Conservation (phyloP, 2,888 invertebrate species). For the Macaria liturata region DNA sequence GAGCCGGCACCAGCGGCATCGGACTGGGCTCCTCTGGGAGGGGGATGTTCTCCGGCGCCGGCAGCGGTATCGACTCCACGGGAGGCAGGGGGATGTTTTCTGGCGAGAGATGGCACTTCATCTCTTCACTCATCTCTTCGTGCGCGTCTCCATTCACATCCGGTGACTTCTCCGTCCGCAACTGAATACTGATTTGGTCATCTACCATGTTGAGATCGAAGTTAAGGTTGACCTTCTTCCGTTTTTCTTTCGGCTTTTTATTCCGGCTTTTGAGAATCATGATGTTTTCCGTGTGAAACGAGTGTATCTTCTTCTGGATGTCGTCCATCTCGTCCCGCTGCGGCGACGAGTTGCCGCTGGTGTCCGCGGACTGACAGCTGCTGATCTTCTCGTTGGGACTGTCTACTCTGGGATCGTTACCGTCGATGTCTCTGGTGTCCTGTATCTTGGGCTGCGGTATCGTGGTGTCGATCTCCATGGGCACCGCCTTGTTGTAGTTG, state of each 20-base stretch:
- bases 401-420: constrained; percentile 57
- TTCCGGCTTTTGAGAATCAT: constrained; percentile 84
- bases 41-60: constrained; percentile 68
- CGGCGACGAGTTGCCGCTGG: constrained; percentile 77
- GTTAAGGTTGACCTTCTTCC: constrained; percentile 80
- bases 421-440: constrained; percentile 52
- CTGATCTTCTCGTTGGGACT: constrained; percentile 67
- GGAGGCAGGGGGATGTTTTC: constrained; percentile 72
- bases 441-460: constrained; percentile 67
- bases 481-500: constrained; percentile 68
- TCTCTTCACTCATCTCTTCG: constrained; percentile 59
- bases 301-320: constrained; percentile 84
- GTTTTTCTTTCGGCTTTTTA: constrained; percentile 81
- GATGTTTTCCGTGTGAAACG: constrained; percentile 85
- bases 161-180: constrained; percentile 62
- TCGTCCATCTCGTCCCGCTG: constrained; percentile 83
- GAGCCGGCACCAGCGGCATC: constrained; percentile 56
- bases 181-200: constrained; percentile 77
- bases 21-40: constrained; percentile 67
- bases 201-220: constrained; percentile 81
- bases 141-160: constrained; percentile 69
- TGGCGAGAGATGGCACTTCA: constrained; percentile 59
- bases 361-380: constrained; percentile 72
- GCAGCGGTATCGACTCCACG: constrained; percentile 74
- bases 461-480: constrained; percentile 75